These are phyloP conservation scores for Caenorhabditis japonica DNA, from an alignment of 2,888 invertebrate genomes.

Conservation along the genomic window DNA sequence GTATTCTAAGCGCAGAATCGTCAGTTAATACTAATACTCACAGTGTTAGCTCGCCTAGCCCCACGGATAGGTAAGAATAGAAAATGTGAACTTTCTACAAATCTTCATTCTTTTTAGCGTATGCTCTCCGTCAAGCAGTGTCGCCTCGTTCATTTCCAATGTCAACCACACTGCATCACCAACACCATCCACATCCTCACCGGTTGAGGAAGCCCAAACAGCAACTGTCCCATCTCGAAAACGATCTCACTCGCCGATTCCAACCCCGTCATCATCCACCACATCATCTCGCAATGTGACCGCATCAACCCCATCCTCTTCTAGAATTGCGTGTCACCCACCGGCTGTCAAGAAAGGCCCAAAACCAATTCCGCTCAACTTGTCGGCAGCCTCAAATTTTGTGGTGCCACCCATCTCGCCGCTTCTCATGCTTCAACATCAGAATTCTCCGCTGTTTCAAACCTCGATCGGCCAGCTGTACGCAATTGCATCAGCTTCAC, in stretches of 20 bases:
- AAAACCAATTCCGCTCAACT: slow-evolving; percentile 51
- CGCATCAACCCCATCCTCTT: background rate
- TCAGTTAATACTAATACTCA: slow-evolving; percentile 15
- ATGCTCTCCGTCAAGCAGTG: slow-evolving; percentile 39
- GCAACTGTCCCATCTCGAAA: slow-evolving; percentile 14
- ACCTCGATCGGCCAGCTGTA: slow-evolving; percentile 37
- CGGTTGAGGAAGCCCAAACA: slow-evolving; percentile 17
- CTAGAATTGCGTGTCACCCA: too few species aligned
- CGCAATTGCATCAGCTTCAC: slow-evolving; percentile 47
- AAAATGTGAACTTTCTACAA: slow-evolving; percentile 5
- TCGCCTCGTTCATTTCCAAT: slow-evolving; percentile 21
- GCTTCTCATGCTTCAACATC: slow-evolving; percentile 28
- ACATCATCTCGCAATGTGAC: background rate
- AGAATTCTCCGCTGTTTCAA: slow-evolving; percentile 33
- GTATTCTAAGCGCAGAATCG: slow-evolving; percentile 25
- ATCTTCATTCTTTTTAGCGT: slow-evolving; percentile 23
- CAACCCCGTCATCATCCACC: background rate
- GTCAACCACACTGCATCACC: slow-evolving; percentile 11
- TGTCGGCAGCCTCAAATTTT: slow-evolving; percentile 39
- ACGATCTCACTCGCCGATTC: slow-evolving; percentile 20
- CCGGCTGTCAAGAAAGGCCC: slow-evolving; percentile 24
- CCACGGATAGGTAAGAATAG: slow-evolving; percentile 40
- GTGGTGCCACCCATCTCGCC: slow-evolving; percentile 21
- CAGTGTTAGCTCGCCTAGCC: slow-evolving; percentile 46
- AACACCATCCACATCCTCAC: slow-evolving; percentile 39